These are phyloP conservation scores for Lordiphosa clarofinis DNA, from an alignment of 1,140 invertebrate species.

Conservation along the genomic window DNA sequence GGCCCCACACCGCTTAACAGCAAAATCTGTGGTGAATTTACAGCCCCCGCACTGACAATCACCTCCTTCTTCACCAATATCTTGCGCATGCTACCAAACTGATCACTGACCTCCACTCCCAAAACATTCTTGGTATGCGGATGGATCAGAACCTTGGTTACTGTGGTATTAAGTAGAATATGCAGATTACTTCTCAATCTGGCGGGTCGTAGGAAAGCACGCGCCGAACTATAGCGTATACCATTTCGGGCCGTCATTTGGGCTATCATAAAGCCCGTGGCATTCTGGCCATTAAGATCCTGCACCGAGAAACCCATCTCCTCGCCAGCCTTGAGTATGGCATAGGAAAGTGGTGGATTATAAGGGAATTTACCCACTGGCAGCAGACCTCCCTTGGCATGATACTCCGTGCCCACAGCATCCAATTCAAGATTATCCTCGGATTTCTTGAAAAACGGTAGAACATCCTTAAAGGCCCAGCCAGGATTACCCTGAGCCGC, in stretches of 20 bases:
- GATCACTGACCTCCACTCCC: constrained; percentile 82
- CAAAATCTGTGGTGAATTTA: constrained; percentile 91
- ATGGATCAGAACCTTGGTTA: constrained; percentile 86
- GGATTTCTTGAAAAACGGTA: constrained; percentile 93
- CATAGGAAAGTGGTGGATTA: constrained; percentile 90
- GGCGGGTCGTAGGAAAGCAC: constrained; percentile 91
- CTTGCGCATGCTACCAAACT: constrained; percentile 82
- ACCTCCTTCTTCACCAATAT: constrained; percentile 89
- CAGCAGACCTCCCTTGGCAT: constrained; percentile 88
- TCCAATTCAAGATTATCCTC: constrained; percentile 90
- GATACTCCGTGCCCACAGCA: constrained; percentile 87
- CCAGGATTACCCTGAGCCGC: constrained; percentile 90
- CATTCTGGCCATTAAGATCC: constrained; percentile 91
- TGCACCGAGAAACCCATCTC: constrained; percentile 89
- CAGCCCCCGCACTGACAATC: constrained; percentile 86
- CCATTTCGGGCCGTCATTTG: constrained; percentile 94
- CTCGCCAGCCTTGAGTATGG: constrained; percentile 90
- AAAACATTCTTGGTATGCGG: constrained; percentile 81
- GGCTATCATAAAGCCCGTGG: constrained; percentile 90
- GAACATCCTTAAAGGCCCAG: constrained; percentile 94
- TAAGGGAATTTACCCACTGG: constrained; percentile 92
- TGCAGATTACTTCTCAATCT: constrained; percentile 86
- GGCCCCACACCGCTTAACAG: constrained; percentile 91
- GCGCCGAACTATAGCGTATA: constrained; percentile 88
- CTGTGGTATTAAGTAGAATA: constrained; percentile 88